Evolutionary conservation across 2,888 invertebrate species (phyloP), one percentile per base, ranked within the genome.

Genomic region (Torymus tubicola): DNA sequence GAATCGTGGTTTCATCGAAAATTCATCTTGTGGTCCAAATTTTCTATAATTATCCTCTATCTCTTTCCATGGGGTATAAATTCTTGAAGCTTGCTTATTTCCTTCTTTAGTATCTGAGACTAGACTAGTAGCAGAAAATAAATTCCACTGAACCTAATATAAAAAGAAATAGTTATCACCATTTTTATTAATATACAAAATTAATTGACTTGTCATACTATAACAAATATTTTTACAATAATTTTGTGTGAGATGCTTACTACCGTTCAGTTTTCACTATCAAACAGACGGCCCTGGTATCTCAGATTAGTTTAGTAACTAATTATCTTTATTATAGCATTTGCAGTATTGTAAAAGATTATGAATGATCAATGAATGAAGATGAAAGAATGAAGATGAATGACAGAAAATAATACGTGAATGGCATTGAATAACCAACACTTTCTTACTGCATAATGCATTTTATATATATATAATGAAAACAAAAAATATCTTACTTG

Each of bases 1-100:
- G 91, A 98, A 98, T 86, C 96, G 94, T 0, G 98, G 98, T 82
- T 96, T 94, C 93, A 98, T 96, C 0, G 94, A 94, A 83, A 92
- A 92, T 61, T 93, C 93, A 83, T 94, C 94, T 73, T 94, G 94
- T 0, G 92, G 91, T 0, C 93, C 91, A 70, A 92, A 92, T 88
- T 94, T 94, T 14, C 94, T 92, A 85, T 94, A 95, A 88, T 94
- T 94, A 76, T 96, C 96, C 89, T 96, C 96, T 21, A 96, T 94
- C 84, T 96, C 95, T 80, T 94, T 93, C 92, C 95, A 96, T 2
- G 94, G 93, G 31, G 95, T 95, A 87, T 94, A 95, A 87, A 94
- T 92, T 84, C 95, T 92, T 0, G 94, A 93, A 83, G 86, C 89
- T 83, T 90, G 90, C 76, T 90, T 90, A 67, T 88, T 90, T 10